Base-by-base conservation (phyloP, 2,797 vertebrate genomes). In the Adelosebastes latens region DNA sequence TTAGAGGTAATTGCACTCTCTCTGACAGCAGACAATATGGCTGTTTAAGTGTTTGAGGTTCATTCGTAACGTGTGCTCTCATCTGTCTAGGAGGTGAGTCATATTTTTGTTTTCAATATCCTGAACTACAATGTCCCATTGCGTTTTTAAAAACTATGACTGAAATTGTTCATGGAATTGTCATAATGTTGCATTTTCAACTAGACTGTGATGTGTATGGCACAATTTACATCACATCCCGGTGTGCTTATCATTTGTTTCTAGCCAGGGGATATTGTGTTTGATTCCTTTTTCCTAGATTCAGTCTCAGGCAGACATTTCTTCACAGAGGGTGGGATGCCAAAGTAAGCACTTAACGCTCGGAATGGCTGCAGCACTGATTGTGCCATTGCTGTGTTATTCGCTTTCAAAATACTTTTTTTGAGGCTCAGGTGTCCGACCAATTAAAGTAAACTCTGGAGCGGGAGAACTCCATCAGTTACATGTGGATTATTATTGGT, bases 341-440 rank as follows among this genome's bases (percentile, higher is more conserved):
- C 18, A 81, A 81, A 82, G 77, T 78, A 59, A 84, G 72, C 78
- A 71, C 83, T 88, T 81, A 62, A 24, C 67, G 31, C 34, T 65
- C 42, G 39, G 42, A 80, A 49, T 60, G 32, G 53, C 60, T 65
- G 58, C 6, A 53, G 25, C 56, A 25, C 39, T 53, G 77, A 77
- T 73, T 72, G 71, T 36, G 39, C 27, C 32, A 39, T 59, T 55
- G 75, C 75, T 78, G 62, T 70, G 62, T 61, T 72, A 64, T 77
- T 83, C 8, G 2, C 39, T 84, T 86, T 83, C 22, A 81, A 82
- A 88, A 66, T 31, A 80, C 16, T 75, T 73, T 67, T 46, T 52
- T 52, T 56, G 72, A 83, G 34, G 46, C 81, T 77, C 63, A 60
- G 73, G 67, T 65, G 72, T 83, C 49, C 25, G 55, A 72, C 74